These are phyloP conservation scores for Pipa parva DNA, from an alignment of 2,113 vertebrate genomes.

Conservation along the genomic window DNA sequence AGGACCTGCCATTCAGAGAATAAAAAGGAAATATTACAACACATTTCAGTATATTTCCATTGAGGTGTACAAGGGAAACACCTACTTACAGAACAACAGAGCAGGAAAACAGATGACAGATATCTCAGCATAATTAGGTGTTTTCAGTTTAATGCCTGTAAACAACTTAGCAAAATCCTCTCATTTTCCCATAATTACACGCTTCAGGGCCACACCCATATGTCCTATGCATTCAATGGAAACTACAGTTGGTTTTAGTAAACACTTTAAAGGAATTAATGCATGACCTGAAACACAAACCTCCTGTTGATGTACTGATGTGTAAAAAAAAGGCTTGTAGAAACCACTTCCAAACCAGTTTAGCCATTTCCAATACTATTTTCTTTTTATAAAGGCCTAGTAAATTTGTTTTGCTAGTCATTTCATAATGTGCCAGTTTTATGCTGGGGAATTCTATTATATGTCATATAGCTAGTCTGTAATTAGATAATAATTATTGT, in stretches of 20 bases:
- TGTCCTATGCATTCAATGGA: constrained; percentile 14
- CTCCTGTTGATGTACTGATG: background rate
- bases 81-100: constrained; percentile 26
- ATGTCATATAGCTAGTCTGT: too few relatives aligned
- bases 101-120: constrained; percentile 17
- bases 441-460: too few relatives aligned
- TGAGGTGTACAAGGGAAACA: constrained; percentile 33
- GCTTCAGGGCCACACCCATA: constrained; percentile 22
- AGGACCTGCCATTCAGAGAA: constrained; percentile 1
- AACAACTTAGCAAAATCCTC: constrained; percentile 33
- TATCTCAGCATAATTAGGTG: constrained; percentile 25
- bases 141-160: constrained; percentile 34
- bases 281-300: background rate
- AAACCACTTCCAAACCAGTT: too few relatives aligned
- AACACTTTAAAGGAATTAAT: background rate
- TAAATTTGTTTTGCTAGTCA: background rate
- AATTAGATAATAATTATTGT: too few relatives aligned
- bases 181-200: constrained; percentile 32
- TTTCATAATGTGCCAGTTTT: background rate
- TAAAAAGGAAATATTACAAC: background rate
- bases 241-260: constrained; percentile 7
- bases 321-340: background rate
- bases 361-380: background rate
- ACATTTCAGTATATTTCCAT: constrained; percentile 12
- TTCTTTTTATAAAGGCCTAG: background rate